phyloP scores from a whole-genome alignment of 2,113 vertebrate species.

The human (Homo sapiens) region GRCh38 chr20:8817501-8818000 shows the following conservation, averaged over 20 bases:
- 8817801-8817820: not conserved
- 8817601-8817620: not conserved
- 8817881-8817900: not conserved
- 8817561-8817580: not conserved
- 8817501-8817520: not conserved
- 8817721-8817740: not conserved
- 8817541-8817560: not conserved
- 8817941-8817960: not conserved
- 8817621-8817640: not conserved
- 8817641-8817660: not conserved
- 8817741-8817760: not conserved
- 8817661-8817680: not conserved
- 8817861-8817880: not conserved
- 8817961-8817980: not conserved
- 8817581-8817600: not conserved
- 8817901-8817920: not conserved
- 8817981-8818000: not conserved
- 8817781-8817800: not conserved
- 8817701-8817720: not conserved
- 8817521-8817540: not conserved
- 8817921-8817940: conserved; percentile 10
- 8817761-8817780: not conserved
- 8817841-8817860: not conserved
- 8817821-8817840: not conserved
- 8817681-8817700: not conserved